Conservation (phyloP, 1,140 invertebrate species). For the Antheraea mylitta region DNA sequence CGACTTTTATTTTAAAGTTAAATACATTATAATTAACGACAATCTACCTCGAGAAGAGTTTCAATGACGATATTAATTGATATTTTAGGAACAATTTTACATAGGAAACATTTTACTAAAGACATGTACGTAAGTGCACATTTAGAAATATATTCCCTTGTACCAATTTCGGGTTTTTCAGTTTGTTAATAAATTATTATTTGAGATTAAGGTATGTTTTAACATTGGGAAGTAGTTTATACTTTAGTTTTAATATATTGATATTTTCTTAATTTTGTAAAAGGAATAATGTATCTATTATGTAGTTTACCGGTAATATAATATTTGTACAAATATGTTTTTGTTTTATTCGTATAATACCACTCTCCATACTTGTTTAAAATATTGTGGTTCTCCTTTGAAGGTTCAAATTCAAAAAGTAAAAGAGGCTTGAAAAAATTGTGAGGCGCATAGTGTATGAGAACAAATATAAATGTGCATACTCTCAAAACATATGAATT, state of each 20-base stretch:
- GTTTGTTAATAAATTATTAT: constrained; percentile 77
- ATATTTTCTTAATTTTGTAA: not conserved
- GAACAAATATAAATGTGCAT: no score
- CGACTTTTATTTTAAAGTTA: not conserved
- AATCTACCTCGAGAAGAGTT: constrained; percentile 11
- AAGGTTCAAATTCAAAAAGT: no score
- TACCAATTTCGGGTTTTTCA: constrained; percentile 27
- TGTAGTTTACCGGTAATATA: constrained; percentile 52
- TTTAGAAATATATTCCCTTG: constrained; percentile 4
- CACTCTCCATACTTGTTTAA: no score
- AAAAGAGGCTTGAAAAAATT: no score
- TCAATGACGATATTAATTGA: not conserved
- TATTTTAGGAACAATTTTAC: not conserved
- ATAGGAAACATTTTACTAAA: not conserved
- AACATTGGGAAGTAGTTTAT: constrained; percentile 17
- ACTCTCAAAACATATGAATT: no score
- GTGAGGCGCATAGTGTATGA: no score
- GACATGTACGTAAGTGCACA: not conserved
- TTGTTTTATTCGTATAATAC: constrained; percentile 30
- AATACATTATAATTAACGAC: not conserved
- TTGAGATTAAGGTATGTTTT: constrained; percentile 76
- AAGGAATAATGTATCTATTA: not conserved
- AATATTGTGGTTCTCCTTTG: no score
- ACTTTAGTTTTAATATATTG: constrained; percentile 53
- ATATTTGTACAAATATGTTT: constrained; percentile 34